Evolutionary conservation across 2,888 invertebrate species (phyloP).

Genomic region (Salpingus planirostris): DNA sequence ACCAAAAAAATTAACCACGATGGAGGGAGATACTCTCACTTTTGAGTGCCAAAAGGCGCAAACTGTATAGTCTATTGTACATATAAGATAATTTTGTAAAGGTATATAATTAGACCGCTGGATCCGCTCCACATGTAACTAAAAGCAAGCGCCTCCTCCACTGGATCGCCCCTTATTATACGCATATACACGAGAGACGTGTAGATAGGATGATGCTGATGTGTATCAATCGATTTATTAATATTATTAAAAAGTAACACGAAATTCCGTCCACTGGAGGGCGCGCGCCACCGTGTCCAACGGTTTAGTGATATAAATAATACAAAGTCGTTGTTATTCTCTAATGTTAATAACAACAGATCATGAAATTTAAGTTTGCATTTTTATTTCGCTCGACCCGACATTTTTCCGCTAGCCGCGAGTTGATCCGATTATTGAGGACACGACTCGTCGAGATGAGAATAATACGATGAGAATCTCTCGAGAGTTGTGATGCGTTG

Average conservation of each 20-base stretch:
- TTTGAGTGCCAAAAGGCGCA: conserved; percentile 35
- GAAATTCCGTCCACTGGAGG: too few relatives aligned
- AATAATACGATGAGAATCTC: too few relatives aligned
- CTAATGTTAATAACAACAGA: conserved; percentile 39
- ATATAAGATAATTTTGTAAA: conserved; percentile 32
- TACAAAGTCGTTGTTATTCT: conserved; percentile 30
- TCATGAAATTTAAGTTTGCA: conserved; percentile 22
- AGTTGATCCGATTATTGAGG: too few relatives aligned
- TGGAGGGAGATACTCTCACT: conserved; percentile 31
- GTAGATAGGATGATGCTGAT: too few relatives aligned
- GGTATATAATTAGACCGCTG: conserved; percentile 12
- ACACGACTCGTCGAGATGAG: too few relatives aligned
- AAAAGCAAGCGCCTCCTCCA: too few relatives aligned
- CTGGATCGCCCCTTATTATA: too few relatives aligned
- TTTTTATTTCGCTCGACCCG: conserved; percentile 20
- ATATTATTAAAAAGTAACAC: too few relatives aligned
- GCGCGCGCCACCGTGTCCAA: too few relatives aligned
- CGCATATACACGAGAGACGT: too few relatives aligned
- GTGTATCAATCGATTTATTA: too few relatives aligned
- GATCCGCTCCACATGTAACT: too few relatives aligned
- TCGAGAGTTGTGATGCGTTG: not conserved
- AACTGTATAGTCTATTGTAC: conserved; percentile 31
- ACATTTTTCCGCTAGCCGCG: not conserved
- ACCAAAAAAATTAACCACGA: conserved; percentile 14
- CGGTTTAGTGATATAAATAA: conserved; percentile 15